A percentile compares a stretch with the other conserved stretches of the same genome.
Conservation (phyloP, 2,888 invertebrate species). For the Plusia festucae region DNA sequence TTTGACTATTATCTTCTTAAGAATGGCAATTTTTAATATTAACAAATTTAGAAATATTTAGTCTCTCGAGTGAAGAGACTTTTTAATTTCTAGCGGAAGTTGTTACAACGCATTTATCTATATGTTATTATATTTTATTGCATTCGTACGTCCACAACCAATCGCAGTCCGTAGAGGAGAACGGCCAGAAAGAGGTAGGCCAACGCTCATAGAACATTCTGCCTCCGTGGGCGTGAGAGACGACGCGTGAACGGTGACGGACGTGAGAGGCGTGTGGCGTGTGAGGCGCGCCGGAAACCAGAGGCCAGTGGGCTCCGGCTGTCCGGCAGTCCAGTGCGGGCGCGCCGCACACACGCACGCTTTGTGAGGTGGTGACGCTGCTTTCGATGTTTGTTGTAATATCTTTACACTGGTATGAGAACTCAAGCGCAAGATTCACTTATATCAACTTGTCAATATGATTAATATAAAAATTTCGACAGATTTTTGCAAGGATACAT, state of each 20-base stretch:
- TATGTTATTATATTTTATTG: constrained; percentile 89
- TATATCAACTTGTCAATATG: constrained; percentile 38
- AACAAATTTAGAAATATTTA: constrained; percentile 71
- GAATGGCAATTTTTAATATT: constrained; percentile 81
- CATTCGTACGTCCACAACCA: constrained; percentile 89
- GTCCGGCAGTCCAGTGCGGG: not conserved
- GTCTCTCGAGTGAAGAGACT: constrained; percentile 78
- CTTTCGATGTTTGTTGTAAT: constrained; percentile 59
- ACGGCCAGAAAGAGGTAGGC: constrained; percentile 89
- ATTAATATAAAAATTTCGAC: constrained; percentile 76
- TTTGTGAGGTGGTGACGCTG: constrained; percentile 37
- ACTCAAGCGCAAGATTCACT: constrained; percentile 35
- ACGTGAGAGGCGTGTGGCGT: constrained; percentile 30
- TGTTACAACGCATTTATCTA: constrained; percentile 88
- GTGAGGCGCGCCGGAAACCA: not conserved
- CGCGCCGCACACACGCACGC: constrained; percentile 18
- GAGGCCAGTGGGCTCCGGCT: too few relatives aligned
- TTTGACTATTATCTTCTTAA: constrained; percentile 79
- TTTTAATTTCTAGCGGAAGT: constrained; percentile 83
- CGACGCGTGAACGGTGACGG: constrained; percentile 68
- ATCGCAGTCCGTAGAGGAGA: constrained; percentile 89
- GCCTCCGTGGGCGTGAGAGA: constrained; percentile 71
- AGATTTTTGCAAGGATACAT: constrained; percentile 83
- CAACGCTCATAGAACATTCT: constrained; percentile 77
- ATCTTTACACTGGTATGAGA: constrained; percentile 33